Evolutionary conservation across 2,888 invertebrate species (phyloP).

Genomic region (Atethmia centrago): DNA sequence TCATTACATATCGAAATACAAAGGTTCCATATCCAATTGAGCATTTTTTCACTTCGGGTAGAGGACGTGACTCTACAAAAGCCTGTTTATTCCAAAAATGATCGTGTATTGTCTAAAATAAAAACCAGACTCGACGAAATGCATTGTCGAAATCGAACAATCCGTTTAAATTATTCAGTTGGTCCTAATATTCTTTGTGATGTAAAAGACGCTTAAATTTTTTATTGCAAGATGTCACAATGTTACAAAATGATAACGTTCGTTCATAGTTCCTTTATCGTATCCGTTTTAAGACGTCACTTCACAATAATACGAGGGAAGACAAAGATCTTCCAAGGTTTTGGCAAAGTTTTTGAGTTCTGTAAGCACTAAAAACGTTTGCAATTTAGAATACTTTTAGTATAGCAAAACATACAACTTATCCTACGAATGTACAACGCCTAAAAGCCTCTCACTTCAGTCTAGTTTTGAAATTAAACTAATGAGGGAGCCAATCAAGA

Average conservation of each 20-base stretch:
- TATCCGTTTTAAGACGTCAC: background rate
- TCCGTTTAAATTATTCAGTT: slow-evolving; percentile 69
- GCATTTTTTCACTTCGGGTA: slow-evolving; percentile 20
- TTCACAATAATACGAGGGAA: slow-evolving; percentile 25
- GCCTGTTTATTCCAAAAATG: slow-evolving; percentile 30
- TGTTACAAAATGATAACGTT: too few species aligned
- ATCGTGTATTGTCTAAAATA: slow-evolving; percentile 38
- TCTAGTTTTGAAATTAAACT: slow-evolving; percentile 7
- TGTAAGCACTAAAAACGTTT: background rate
- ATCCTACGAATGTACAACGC: background rate
- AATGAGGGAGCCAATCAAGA: slow-evolving; percentile 11
- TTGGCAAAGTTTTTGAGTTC: background rate
- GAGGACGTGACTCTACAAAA: slow-evolving; percentile 26
- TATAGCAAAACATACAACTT: background rate
- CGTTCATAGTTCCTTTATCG: background rate
- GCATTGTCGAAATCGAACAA: slow-evolving; percentile 50
- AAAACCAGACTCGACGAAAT: slow-evolving; percentile 42
- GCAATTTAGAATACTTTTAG: background rate
- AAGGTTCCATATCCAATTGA: slow-evolving; percentile 35
- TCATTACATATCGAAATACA: slow-evolving; percentile 21
- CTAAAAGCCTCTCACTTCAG: background rate
- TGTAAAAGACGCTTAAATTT: background rate
- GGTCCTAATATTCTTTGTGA: slow-evolving; percentile 60
- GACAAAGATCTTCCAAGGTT: slow-evolving; percentile 4
- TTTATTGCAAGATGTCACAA: background rate